Evolutionary conservation across 2,888 invertebrate species (phyloP).

Genomic region (Augochlorella aurata): DNA sequence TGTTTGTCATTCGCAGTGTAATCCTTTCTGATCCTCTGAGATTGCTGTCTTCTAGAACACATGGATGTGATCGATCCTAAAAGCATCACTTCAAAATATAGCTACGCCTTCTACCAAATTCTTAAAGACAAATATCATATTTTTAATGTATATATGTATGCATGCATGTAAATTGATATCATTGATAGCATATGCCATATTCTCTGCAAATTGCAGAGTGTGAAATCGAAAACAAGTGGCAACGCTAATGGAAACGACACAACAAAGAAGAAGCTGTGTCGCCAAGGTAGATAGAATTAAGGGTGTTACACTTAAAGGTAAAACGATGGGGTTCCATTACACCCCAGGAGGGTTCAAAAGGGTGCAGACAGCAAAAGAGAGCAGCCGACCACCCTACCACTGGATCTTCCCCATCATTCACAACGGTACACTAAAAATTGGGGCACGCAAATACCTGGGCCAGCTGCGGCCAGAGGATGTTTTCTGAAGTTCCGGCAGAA

Average conservation of each 20-base stretch:
- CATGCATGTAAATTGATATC: no score
- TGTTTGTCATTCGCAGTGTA: neutral
- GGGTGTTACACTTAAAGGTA: conserved; percentile 29
- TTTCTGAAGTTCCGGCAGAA: conserved; percentile 50
- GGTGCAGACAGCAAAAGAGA: conserved; percentile 60
- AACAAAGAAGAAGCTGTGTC: conserved; percentile 57
- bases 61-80: neutral
- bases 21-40: neutral
- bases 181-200: no score
- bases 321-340: conserved; percentile 31
- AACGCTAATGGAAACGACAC: conserved; percentile 31
- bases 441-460: conserved; percentile 75
- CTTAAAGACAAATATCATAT: neutral
- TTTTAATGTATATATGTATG: no score
- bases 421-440: conserved; percentile 54
- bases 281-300: conserved; percentile 36
- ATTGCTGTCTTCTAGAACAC: neutral
- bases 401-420: conserved; percentile 9
- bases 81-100: no score
- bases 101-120: neutral
- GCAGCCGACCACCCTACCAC: conserved; percentile 58
- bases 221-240: conserved; percentile 65
- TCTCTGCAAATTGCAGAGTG: no score
- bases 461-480: conserved; percentile 72
- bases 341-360: conserved; percentile 10